phyloP scores from a whole-genome alignment of 1,140 invertebrate species.

The Zelostemma sp. region DNA sequence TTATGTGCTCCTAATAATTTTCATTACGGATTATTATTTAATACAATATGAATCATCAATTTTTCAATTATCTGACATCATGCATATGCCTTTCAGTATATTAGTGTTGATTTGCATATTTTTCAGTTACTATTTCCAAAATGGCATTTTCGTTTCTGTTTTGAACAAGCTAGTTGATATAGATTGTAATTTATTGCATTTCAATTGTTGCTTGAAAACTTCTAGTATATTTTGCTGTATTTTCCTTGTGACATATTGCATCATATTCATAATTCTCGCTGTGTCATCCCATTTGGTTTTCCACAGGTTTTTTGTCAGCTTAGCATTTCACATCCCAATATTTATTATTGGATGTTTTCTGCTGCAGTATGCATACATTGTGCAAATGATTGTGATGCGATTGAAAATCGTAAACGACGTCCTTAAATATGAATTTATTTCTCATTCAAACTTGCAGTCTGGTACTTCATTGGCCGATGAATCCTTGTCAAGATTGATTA shows the following conservation, averaged over 20 bases:
- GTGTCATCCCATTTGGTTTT: background rate
- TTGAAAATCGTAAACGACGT: background rate
- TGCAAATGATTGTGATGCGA: background rate
- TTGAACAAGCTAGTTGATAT: background rate
- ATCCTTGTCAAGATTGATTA: background rate
- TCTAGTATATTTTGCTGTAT: background rate
- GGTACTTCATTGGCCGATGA: background rate
- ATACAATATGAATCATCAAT: background rate
- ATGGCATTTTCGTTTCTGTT: background rate
- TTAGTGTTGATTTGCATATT: background rate
- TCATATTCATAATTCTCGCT: background rate
- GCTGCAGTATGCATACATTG: background rate
- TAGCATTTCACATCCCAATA: background rate
- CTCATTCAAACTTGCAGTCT: background rate
- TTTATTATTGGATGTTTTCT: background rate
- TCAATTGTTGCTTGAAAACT: background rate
- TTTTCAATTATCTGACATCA: background rate
- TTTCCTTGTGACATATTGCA: background rate
- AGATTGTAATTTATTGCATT: background rate
- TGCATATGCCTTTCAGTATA: background rate
- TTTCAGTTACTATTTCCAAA: background rate
- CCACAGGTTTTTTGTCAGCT: background rate
- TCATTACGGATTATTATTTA: background rate
- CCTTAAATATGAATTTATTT: background rate
- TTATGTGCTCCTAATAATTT: background rate